Conservation (phyloP, 2,113 vertebrate species). For the Arvicanthis niloticus region DNA sequence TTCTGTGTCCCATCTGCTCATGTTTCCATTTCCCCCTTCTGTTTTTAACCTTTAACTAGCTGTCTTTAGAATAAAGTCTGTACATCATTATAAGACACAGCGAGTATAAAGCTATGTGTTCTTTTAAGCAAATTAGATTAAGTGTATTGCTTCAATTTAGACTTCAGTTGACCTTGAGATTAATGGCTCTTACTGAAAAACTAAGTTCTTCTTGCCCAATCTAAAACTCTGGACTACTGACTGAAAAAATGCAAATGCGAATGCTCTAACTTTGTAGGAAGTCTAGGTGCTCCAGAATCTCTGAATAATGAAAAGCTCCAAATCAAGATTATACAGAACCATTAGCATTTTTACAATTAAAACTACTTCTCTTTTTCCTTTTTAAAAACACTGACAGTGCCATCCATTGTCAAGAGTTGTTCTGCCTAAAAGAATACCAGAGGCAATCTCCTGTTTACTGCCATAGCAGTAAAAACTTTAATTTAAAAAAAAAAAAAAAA, state of each 20-base stretch:
- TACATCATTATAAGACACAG: constrained; percentile 41
- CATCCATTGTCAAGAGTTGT: constrained; percentile 78
- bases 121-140: constrained; percentile 56
- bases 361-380: constrained; percentile 54
- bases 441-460: constrained; percentile 68
- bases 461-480: neutral
- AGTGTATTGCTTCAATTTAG: constrained; percentile 53
- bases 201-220: constrained; percentile 20
- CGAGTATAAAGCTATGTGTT: constrained; percentile 44
- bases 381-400: neutral
- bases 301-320: constrained; percentile 44
- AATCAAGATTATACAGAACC: constrained; percentile 55
- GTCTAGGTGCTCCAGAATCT: constrained; percentile 74
- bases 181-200: constrained; percentile 33
- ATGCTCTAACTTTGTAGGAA: constrained; percentile 45
- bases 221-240: constrained; percentile 65
- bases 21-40: constrained; percentile 33
- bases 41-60: constrained; percentile 35
- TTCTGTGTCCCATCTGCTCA: constrained; percentile 2
- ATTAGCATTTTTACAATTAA: constrained; percentile 74
- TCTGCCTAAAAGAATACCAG: constrained; percentile 68
- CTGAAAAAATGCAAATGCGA: constrained; percentile 60
- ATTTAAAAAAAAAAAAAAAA: constrained; percentile 58
- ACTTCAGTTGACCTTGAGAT: constrained; percentile 54
- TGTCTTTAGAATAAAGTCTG: constrained; percentile 42